These are phyloP conservation scores for Caenorhabditis japonica DNA, from an alignment of 2,888 invertebrate genomes.

Conservation along the genomic window DNA sequence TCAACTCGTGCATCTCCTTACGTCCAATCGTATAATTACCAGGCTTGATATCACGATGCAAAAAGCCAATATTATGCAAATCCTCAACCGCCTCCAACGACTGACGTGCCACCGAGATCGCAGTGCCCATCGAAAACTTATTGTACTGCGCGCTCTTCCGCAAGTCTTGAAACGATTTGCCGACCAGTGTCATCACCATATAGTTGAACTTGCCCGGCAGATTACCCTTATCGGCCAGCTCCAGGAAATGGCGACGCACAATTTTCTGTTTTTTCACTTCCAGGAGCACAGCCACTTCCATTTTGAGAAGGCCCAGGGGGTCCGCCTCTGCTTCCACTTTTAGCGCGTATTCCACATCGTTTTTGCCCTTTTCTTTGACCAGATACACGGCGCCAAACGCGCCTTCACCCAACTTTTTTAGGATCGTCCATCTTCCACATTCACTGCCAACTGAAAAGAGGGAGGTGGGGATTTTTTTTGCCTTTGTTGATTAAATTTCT, in stretches of 20 bases:
- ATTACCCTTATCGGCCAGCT: conserved; percentile 71
- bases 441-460: conserved; percentile 53
- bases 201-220: conserved; percentile 67
- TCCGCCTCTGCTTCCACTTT: conserved; percentile 68
- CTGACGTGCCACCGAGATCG: conserved; percentile 62
- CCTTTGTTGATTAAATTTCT: too few relatives aligned
- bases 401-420: conserved; percentile 65
- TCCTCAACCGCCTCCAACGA: conserved; percentile 66
- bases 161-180: conserved; percentile 63
- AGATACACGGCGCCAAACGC: conserved; percentile 68
- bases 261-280: conserved; percentile 67
- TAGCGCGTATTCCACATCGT: conserved; percentile 58
- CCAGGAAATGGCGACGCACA: conserved; percentile 70
- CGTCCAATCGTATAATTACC: conserved; percentile 66
- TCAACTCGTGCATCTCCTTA: conserved; percentile 57
- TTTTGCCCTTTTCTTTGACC: conserved; percentile 54
- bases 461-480: too few relatives aligned
- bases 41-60: conserved; percentile 66
- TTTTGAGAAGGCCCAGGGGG: conserved; percentile 68
- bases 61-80: conserved; percentile 62
- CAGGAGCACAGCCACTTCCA: conserved; percentile 73
- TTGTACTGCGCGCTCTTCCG: conserved; percentile 50
- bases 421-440: conserved; percentile 59
- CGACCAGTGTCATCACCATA: conserved; percentile 73
- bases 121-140: conserved; percentile 65